Evolutionary conservation across 2,113 vertebrate genomes (phyloP), one percentile per base, ranked within the genome.

Genomic region (Loxodonta africana): DNA sequence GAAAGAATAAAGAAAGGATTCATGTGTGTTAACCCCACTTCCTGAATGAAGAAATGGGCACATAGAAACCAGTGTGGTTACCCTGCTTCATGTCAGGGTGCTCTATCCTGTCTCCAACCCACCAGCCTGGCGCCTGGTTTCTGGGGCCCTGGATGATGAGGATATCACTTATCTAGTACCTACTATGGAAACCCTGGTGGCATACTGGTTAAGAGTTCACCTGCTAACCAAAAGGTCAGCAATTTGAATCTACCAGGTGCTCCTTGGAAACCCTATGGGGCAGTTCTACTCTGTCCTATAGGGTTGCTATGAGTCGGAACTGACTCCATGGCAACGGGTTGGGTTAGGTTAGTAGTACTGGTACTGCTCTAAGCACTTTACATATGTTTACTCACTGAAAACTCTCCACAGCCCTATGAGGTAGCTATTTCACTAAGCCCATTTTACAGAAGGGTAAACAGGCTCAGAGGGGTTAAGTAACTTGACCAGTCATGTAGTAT

Each of bases 1-100:
- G 71, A 37, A 21, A 65, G 78, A 81, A 84, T 48, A 67, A 93
- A 96, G 85, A 62, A 85, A 62, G 65, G 89, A 84, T 87, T 62
- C 18, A n/a, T 90, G 74, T 26, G 8, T 69, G n/a, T 53, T 37
- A 21, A 2, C 12, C 20, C 53, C 33, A 62, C 62, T 83, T 73
- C 15, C 28, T 46, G 65, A 73, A 90, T 8, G 37, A 77, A 78
- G 71, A 87, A 25, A 82, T 0, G 23, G 53, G 12, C 46, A 85
- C 37, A 48, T 2, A 37, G 88, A 83, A 81, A 60, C 44, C 48
- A 41, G 48, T 28, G 71, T 5, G 3, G 44, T n/a, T 26, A 14
- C 20, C 33, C 6, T 9, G 4, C 15, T 26, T 25, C 4, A 23
- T 0, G 60, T 46, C 53, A 78, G 84, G 6, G 74, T 6, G 18